A percentile compares a stretch with the other conserved stretches of the same genome.
Conservation (phyloP, 1,140 invertebrate genomes). For the Zelostemma sp. region DNA sequence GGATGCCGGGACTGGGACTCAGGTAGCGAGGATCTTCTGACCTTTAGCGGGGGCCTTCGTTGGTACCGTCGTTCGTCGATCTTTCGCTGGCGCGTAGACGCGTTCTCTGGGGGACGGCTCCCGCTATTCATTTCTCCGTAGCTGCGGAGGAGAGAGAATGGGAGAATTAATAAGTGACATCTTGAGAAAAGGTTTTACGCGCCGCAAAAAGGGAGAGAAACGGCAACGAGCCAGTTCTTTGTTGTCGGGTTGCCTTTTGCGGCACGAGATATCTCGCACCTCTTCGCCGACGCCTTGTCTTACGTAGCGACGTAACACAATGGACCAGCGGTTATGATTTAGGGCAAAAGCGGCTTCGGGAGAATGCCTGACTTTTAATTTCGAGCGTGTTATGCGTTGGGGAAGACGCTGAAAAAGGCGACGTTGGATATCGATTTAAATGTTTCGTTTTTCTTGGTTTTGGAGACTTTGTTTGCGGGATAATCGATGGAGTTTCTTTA, state of each 20-base stretch:
- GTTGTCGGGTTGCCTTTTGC: conserved; percentile 43
- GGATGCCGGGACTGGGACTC: conserved; percentile 43
- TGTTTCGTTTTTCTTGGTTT: too few relatives aligned
- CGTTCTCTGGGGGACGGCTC: conserved; percentile 42
- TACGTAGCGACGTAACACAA: conserved; percentile 34
- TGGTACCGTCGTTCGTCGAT: conserved; percentile 42
- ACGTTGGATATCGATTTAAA: neutral
- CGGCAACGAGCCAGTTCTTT: conserved; percentile 30
- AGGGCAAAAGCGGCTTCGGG: conserved; percentile 19
- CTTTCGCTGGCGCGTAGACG: conserved; percentile 41
- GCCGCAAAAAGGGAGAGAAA: conserved; percentile 49
- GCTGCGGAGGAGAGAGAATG: conserved; percentile 49
- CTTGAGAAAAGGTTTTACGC: conserved; percentile 62
- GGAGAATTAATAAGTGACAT: conserved; percentile 71
- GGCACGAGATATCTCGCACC: conserved; percentile 38
- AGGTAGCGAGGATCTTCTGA: conserved; percentile 65
- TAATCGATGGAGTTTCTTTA: neutral
- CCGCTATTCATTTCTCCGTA: conserved; percentile 58
- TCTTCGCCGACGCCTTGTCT: conserved; percentile 48
- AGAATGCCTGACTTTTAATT: conserved; percentile 28
- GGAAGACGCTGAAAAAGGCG: neutral
- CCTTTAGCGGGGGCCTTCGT: conserved; percentile 58
- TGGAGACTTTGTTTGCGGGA: too few relatives aligned
- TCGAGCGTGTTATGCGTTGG: conserved; percentile 4
- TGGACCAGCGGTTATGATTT: conserved; percentile 45